Percentiles rank a stretch among this genome's conserved stretches.
Evolutionary conservation across 2,113 vertebrate genomes (phyloP).

Genomic region (Cyanoramphus novaezelandiae): DNA sequence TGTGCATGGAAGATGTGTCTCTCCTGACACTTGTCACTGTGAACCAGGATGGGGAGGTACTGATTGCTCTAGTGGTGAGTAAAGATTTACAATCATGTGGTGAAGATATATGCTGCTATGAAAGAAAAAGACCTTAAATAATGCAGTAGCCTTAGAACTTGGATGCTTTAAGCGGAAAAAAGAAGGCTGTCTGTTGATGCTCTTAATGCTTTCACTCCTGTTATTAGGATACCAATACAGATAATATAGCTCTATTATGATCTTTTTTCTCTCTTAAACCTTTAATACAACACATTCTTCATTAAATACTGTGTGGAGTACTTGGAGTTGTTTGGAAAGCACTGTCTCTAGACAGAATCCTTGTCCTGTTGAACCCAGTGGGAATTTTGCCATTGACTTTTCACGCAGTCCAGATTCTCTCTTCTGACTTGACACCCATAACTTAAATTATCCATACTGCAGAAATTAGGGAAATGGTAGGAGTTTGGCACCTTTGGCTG

Average conservation of each 20-base stretch:
- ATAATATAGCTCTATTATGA: not conserved
- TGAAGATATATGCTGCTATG: not conserved
- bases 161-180: not conserved
- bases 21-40: slow-evolving; percentile 96
- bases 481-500: not conserved
- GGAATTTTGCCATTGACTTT: not conserved
- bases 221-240: not conserved
- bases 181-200: not conserved
- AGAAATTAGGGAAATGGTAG: not conserved
- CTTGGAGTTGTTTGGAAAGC: not conserved
- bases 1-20: slow-evolving; percentile 92
- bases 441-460: not conserved
- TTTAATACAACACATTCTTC: not conserved
- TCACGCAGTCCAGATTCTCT: not conserved
- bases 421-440: not conserved
- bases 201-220: not conserved
- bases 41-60: slow-evolving; percentile 97
- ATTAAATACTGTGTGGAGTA: not conserved
- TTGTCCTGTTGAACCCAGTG: not conserved
- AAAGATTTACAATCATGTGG: not conserved
- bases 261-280: not conserved
- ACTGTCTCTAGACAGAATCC: not conserved
- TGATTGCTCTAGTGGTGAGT: slow-evolving; percentile 99
- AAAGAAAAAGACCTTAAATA: not conserved
- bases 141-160: not conserved